Base-by-base conservation (phyloP, 2,797 vertebrate species). In the Sus cebifrons region DNA sequence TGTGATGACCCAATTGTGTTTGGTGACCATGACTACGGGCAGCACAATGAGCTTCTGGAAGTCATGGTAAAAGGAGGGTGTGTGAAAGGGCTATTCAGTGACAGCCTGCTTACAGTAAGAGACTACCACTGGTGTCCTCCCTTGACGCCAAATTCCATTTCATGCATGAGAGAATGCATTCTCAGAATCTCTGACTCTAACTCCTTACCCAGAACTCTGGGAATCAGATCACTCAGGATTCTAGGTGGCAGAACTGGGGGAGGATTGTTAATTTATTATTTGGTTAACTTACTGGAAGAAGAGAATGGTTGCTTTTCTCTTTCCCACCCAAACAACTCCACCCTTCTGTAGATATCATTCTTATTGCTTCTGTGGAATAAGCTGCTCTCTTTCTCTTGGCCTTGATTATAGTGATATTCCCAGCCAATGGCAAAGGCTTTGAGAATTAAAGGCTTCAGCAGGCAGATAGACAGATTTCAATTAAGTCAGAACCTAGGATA, bases 21-120 rank as follows among this genome's bases (percentile, higher is more conserved):
- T 97, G 0, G 2, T 98, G 94, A 89, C 94, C 97, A 90, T 97
- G 91, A 87, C 87, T 95, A 95, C 62, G 74, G 78, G 11, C 44
- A 94, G 54, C 85, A 40, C 54, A 96, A 58, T 96, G 86, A 0
- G 2, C 89, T 94, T 98, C 73, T 98, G 84, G 75, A 97, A 95
- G 86, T 90, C 82, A 44, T 60, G 79, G 77, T 92, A 16, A 79
- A 90, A 89, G 27, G 79, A 49, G 91, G 67, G 21, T 89, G 71
- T 97, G 94, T 40, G 91, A 81, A 78, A 65, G 92, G 92, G 88
- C 78, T 79, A 12, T 65, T 62, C 93, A 36, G 44, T 67, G 93
- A 82, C 65, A 64, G 65, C 84, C 54, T 29, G 88, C 68, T 91
- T 83, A 88, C 65, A 60, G 91, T 92, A 86, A 97, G 67, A 49